Evolutionary conservation across 1,140 invertebrate species (phyloP), one percentile per base, ranked within the genome.

Genomic region (Procambarus clarkii): DNA sequence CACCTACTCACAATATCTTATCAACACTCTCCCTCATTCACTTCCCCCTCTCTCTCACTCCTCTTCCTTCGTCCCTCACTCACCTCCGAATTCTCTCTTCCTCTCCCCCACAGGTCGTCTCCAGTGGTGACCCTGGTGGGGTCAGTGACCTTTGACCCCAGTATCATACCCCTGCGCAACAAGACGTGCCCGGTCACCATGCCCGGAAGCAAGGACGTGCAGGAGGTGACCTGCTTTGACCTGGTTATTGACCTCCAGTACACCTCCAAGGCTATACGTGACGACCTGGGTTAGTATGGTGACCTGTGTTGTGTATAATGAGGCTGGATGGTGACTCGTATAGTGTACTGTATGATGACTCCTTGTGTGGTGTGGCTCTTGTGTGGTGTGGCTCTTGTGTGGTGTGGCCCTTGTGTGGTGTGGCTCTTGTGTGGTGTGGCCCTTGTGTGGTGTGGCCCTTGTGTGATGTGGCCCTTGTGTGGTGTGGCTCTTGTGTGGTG

Each of bases 111-210:
- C 54, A 82, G 80, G 80, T 21, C 80, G 3, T 58, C 80, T 34
- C 80, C 80, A 15, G 80, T 82, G 18, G 18, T 82, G 4, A 82
- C 24, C 8, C n/a, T 82, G 18, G 15, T 54, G 50, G 80, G 80
- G 1, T 18, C 1, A 2, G 48, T 86, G 11, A 34, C 5, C 3
- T 86, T 86, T 60, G 50, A 77, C 7, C 84, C 71, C n/a, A 18
- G 5, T 7, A 9, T 58, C 1, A 46, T 86, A 13, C 15, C 44
- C 8, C 18, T 86, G 45, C n/a, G 48, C 18, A 86, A 50, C 7
- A 86, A 77, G 34, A 34, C n/a, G 4, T 86, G 69, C 21, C 0
- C 7, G n/a, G 11, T 86, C 0, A 46, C 21, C 18, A 0, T 18
- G 8, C 50, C 8, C 8, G 50, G 50, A 8, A 54, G 50, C 13